Evolutionary conservation across 2,888 invertebrate genomes (phyloP), one percentile per base, ranked within the genome.

Genomic region (Drosophila koepferae): DNA sequence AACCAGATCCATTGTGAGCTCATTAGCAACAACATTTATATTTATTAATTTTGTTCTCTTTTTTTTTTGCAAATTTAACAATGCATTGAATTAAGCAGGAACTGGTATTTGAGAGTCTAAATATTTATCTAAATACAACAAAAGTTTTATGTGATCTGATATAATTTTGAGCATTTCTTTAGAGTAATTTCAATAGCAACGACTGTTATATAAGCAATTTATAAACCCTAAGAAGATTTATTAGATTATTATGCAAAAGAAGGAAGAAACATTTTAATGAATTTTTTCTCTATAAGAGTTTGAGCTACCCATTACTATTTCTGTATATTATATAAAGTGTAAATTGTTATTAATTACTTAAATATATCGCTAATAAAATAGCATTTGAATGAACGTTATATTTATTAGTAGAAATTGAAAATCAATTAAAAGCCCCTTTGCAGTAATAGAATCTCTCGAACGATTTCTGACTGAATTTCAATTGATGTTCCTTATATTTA

Each of bases 1-100:
- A 69, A 69, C 89, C 71, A 86, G 54, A 54, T 49, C 20, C 51
- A 40, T 23, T 23, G 48, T 66, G 63, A 70, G 74, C 80, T 80
- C 73, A 79, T 79, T 79, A 74, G 66, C 69, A 43, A 61, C 44
- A 23, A 23, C 16, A 55, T 34, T 66, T 44, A 34, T 20, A n/a
- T 38, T 23, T 44, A 14, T 44, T 18, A n/a, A 51, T 18, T 51
- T 51, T 20, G 18, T 51, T 20, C 34, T 46, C 6, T 18, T 40
- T 51, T n/a, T 20, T 14, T 38, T 51, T 38, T 61, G 56, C 71
- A 9, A 63, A 69, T 31, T 38, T 28, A 40, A 53, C 74, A 77
- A 69, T 72, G 63, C 58, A 58, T 44, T 23, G 66, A 41, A 28
- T 23, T 14, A 31, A 59, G 41, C 51, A n/a, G 28, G 28, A 75